Base-by-base conservation (phyloP, 2,888 invertebrate genomes). In the Drosophila antonietae region DNA sequence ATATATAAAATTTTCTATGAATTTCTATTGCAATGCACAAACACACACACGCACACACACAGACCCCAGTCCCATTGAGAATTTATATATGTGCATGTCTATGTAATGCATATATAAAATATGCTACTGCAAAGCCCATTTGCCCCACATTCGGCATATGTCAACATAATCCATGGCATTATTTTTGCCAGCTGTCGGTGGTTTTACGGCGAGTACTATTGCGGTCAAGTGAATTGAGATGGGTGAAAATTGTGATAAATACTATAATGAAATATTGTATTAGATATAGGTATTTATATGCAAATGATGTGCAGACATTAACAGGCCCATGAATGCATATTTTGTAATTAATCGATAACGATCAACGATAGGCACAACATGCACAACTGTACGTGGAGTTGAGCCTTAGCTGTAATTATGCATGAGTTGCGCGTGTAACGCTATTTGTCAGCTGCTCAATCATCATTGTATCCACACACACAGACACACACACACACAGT, bases 401-500 rank as follows among this genome's bases (percentile, higher is more conserved):
- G 12, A 4, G 20, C 9, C 43, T 51, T 31, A 33, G 33, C 15
- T 33, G 67, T 44, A 73, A 73, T 73, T 55, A 73, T 67, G 62
- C 73, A 73, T 35, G 47, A 39, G n/a, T 8, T 41, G 53, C 18
- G 20, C 61, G 20, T 52, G 60, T 49, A 44, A 44, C 72, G 56
- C 31, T 41, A 31, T 52, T 53, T 52, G 53, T 59, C 57, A 57
- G 55, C 60, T 60, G 51, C 69, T 75, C 68, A 70, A 75, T 75
- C 65, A 75, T 75, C 66, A 43, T 75, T 65, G 51, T 62, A 73
- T 52, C 56, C 65, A 66, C 28, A 28, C 28, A 28, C 28, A 28
- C 20, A n/a, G 55, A 60, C 61, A 51, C 35, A 49, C 47, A 56
- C 28, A 46, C 7, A 41, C 15, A 33, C 7, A 46, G 12, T 47